Evolutionary conservation across 2,797 vertebrate species (phyloP).

Genomic region (Pseudochirops corinnae): DNA sequence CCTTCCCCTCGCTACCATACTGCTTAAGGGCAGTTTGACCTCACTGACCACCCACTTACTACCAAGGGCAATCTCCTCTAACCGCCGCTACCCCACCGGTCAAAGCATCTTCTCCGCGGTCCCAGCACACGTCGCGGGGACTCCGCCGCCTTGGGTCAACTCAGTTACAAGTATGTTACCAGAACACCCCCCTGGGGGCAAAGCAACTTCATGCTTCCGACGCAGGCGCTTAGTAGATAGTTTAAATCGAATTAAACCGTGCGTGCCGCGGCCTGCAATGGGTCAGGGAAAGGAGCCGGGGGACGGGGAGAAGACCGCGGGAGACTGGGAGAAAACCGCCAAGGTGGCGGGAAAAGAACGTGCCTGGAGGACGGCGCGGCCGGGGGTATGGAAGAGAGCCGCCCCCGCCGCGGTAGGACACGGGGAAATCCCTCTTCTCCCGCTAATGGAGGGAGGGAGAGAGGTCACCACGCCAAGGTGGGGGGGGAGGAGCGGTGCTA

Average conservation of each 20-base stretch:
- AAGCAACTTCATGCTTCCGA: not conserved
- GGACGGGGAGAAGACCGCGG: too few relatives aligned
- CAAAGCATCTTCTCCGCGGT: not conserved
- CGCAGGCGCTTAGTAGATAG: too few relatives aligned
- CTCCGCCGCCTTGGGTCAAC: not conserved
- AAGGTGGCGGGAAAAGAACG: not conserved
- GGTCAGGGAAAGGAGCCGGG: not conserved
- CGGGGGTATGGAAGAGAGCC: not conserved
- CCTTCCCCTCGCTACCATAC: too few relatives aligned
- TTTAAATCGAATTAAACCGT: too few relatives aligned
- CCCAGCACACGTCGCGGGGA: not conserved
- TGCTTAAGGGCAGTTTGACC: too few relatives aligned
- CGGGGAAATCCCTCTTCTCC: rapidly evolving
- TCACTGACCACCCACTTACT: not conserved
- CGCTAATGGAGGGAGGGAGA: too few relatives aligned
- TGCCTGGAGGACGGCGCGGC: too few relatives aligned
- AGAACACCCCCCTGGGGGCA: not conserved
- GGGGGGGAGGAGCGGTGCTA: too few relatives aligned
- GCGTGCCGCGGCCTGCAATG: too few relatives aligned
- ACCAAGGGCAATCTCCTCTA: too few relatives aligned
- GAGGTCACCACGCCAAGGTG: too few relatives aligned
- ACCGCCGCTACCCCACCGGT: not conserved
- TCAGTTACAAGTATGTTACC: not conserved
- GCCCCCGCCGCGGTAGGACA: not conserved
- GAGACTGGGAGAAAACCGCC: not conserved